These are phyloP conservation scores for Dreissena polymorpha DNA, from an alignment of 1,140 invertebrate species.

Conservation along the genomic window DNA sequence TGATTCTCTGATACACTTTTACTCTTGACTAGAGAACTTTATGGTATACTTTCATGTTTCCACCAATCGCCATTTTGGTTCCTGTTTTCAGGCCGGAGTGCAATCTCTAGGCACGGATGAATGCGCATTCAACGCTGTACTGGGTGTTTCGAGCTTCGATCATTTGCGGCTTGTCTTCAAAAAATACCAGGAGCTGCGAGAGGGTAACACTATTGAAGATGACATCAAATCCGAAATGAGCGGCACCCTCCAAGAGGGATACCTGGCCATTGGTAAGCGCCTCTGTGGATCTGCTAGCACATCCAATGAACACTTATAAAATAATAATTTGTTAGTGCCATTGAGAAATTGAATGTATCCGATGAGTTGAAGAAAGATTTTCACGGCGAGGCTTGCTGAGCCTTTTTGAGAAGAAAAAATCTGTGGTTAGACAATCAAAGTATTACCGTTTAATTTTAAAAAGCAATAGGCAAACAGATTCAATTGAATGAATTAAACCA, in stretches of 20 bases:
- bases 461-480: too few relatives aligned
- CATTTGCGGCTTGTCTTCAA: constrained; percentile 86
- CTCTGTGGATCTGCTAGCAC: background rate
- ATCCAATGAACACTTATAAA: background rate
- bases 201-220: constrained; percentile 71
- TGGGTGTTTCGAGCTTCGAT: constrained; percentile 85
- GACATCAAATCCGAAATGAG: constrained; percentile 74
- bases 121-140: constrained; percentile 86
- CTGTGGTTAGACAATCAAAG: too few relatives aligned
- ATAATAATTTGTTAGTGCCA: too few relatives aligned
- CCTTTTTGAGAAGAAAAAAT: too few relatives aligned
- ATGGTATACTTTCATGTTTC: background rate
- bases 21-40: too few relatives aligned
- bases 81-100: constrained; percentile 70
- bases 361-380: too few relatives aligned
- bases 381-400: too few relatives aligned
- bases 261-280: constrained; percentile 66
- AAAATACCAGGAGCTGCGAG: constrained; percentile 81
- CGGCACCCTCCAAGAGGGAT: constrained; percentile 72
- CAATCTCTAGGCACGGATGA: constrained; percentile 86
- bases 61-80: background rate
- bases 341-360: too few relatives aligned
- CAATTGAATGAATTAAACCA: too few relatives aligned
- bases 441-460: too few relatives aligned
- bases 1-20: too few relatives aligned